Evolutionary conservation across 1,140 invertebrate genomes (phyloP), one percentile per base, ranked within the genome.

Genomic region (Pseudomyrmex flavicornis): DNA sequence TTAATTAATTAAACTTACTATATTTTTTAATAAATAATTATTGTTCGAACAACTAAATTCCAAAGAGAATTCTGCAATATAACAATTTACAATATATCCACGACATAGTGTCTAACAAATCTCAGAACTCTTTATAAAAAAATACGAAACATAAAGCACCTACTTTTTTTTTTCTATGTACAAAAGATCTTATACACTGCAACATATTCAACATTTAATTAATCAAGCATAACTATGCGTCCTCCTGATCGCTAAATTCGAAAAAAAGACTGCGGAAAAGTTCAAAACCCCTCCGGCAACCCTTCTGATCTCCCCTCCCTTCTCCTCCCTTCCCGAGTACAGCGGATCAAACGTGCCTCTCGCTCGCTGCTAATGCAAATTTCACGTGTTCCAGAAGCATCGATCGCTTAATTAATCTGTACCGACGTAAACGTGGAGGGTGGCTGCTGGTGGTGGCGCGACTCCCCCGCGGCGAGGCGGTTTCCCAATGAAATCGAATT

Each of bases 351-450:
- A 80, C 76, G 76, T 66, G 76, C 65, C 76, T 70, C 65, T 79
- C 65, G 65, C 54, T 80, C 66, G 56, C 54, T 44, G 66, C 76
- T 80, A 80, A 80, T 80, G 76, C 76, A 80, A 80, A 80, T 80
- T 80, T 80, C 76, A 80, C 76, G 76, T 80, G 76, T 72, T 80
- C 66, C 66, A 80, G 76, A 80, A 80, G 76, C 76, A 80, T 80
- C 76, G 76, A 80, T 80, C 76, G 76, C 76, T 80, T 80, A 80
- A 80, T 80, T 80, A 80, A 80, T 80, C 76, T 80, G 76, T 80
- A 80, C 76, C 66, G 76, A 80, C 76, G 76, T 80, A 80, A 80
- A 80, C 56, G 76, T 15, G 62, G 52, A n/a, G 63, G 65, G 10
- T 35, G 66, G 22, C 65, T 70, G 66, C 54, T 13, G 76, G 15